Percentiles rank a stretch among this genome's conserved stretches.
Conservation (phyloP, 1,140 invertebrate species). For the Amphibalanus amphitrite region DNA sequence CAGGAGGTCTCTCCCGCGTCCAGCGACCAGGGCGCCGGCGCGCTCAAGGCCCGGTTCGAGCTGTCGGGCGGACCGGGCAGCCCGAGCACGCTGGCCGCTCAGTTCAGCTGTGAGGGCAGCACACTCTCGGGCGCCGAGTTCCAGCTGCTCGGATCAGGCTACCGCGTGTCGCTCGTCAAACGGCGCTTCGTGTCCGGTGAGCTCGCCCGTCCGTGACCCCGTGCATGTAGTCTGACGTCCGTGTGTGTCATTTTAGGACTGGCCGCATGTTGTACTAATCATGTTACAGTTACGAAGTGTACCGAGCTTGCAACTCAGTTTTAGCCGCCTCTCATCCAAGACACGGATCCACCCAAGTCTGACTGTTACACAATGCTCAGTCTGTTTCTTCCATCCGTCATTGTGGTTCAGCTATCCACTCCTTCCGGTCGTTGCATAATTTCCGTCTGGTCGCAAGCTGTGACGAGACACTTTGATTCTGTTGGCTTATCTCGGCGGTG, state of each 20-base stretch:
- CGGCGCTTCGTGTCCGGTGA: conserved; percentile 81
- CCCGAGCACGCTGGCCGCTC: conserved; percentile 64
- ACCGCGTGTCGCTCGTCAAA: conserved; percentile 83
- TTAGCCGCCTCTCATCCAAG: no score
- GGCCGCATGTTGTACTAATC: not conserved
- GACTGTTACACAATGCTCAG: no score
- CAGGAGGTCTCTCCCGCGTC: conserved; percentile 64
- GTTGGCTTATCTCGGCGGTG: no score
- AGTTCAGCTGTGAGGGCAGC: conserved; percentile 88
- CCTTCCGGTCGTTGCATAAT: no score
- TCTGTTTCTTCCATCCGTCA: no score
- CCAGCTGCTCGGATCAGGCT: conserved; percentile 68
- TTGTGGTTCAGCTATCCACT: no score
- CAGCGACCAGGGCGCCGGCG: conserved; percentile 3
- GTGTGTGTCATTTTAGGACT: conserved; percentile 9
- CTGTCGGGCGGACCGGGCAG: conserved; percentile 57
- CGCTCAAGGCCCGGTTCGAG: conserved; percentile 45
- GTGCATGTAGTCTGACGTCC: conserved; percentile 18
- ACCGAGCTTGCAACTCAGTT: conserved; percentile 6
- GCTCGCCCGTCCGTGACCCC: conserved; percentile 38
- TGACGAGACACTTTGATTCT: no score
- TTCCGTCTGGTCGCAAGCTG: no score
- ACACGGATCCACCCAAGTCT: no score
- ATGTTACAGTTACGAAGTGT: not conserved
- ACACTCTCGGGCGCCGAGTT: conserved; percentile 87